Conservation (phyloP, 2,113 vertebrate species). For the Labrus mixtus region DNA sequence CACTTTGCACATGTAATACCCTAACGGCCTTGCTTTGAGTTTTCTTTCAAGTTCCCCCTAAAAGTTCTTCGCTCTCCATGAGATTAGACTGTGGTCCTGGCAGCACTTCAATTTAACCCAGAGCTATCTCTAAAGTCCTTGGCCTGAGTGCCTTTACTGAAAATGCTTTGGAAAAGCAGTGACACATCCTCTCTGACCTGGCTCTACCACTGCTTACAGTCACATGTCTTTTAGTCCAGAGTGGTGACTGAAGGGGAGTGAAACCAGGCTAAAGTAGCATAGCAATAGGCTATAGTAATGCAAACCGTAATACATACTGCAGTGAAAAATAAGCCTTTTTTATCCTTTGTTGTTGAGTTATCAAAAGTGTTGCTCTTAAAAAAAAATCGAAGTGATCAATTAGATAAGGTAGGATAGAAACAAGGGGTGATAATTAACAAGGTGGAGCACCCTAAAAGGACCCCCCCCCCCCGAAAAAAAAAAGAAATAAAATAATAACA, state of each 20-base stretch:
- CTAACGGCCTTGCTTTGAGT: constrained; percentile 25
- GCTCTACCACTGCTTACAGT: constrained; percentile 25
- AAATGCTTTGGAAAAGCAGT: constrained; percentile 28
- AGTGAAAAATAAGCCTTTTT: not conserved
- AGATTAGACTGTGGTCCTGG: constrained; percentile 44
- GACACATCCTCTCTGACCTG: constrained; percentile 39
- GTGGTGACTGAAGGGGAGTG: constrained; percentile 35
- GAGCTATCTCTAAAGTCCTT: constrained; percentile 46
- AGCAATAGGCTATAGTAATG: not conserved
- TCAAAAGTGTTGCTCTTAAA: not conserved
- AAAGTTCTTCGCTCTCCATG: constrained; percentile 45
- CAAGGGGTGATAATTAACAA: not conserved
- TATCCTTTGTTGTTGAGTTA: not conserved
- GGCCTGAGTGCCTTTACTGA: constrained; percentile 17
- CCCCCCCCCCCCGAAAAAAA: too few species aligned
- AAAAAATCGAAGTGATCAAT: not conserved
- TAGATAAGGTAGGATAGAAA: not conserved
- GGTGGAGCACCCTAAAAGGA: not conserved
- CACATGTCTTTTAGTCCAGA: constrained; percentile 38
- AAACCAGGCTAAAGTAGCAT: constrained; percentile 29
- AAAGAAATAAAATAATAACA: not conserved
- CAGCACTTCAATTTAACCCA: constrained; percentile 38
- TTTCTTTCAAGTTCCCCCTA: constrained; percentile 27
- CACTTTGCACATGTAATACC: constrained; percentile 28
- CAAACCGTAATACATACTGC: constrained; percentile 12